A percentile compares a stretch with the other conserved stretches of the same genome.
These are phyloP conservation scores for Hephaestus fuliginosus DNA, from an alignment of 2,797 vertebrate genomes.

Conservation along the genomic window DNA sequence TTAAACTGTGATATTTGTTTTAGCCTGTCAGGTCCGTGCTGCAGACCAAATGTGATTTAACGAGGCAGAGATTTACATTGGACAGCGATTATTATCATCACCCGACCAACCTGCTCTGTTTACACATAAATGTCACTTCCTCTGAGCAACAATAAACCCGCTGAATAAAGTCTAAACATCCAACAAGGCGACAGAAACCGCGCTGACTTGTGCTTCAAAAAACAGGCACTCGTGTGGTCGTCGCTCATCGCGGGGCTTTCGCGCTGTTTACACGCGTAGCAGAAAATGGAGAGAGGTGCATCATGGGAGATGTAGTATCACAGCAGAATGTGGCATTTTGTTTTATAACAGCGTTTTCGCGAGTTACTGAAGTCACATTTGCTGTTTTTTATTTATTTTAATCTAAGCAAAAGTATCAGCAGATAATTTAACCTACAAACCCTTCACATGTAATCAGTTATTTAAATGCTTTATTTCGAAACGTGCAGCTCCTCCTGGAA, in stretches of 20 bases:
- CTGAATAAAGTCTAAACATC: not conserved
- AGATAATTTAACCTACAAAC: not conserved
- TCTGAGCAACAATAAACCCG: fast-evolving
- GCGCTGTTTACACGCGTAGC: constrained; percentile 59
- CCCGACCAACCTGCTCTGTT: not conserved
- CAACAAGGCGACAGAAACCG: not conserved
- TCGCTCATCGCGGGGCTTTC: constrained; percentile 38
- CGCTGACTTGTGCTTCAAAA: constrained; percentile 25
- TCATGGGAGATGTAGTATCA: constrained; percentile 76
- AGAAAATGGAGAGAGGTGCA: constrained; percentile 49
- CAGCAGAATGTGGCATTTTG: not conserved
- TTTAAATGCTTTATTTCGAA: too few relatives aligned
- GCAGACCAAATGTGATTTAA: not conserved
- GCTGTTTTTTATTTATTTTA: not conserved
- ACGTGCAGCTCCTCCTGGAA: not conserved
- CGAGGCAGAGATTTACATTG: not conserved
- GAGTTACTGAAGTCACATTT: not conserved
- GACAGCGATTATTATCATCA: not conserved
- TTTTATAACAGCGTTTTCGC: not conserved
- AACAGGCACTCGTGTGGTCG: constrained; percentile 56
- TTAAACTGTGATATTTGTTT: not conserved
- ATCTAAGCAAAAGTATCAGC: fast-evolving
- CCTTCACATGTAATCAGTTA: too few relatives aligned
- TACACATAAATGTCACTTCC: not conserved
- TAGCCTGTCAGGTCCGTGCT: constrained; percentile 3